These are phyloP conservation scores for Leucania comma DNA, from an alignment of 2,888 invertebrate genomes.

Conservation along the genomic window DNA sequence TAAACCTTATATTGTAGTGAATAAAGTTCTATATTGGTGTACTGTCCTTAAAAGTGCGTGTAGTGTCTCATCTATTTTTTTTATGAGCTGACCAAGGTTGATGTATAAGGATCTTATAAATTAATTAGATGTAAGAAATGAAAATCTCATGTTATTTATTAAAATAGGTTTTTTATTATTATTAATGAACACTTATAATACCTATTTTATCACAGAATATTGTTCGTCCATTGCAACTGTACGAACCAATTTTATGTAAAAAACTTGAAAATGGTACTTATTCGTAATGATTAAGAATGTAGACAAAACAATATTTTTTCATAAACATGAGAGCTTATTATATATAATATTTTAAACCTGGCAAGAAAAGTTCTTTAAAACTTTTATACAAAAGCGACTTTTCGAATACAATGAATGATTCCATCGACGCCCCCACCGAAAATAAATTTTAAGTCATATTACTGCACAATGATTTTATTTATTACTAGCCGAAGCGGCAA, in stretches of 20 bases:
- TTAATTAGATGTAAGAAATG: conserved; percentile 14
- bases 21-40: too few relatives aligned
- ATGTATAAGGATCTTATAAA: neutral
- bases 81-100: neutral
- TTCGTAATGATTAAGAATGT: conserved; percentile 13
- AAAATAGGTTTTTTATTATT: conserved; percentile 64
- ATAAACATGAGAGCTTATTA: conserved; percentile 17
- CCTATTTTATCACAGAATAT: conserved; percentile 73
- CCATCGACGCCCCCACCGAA: too few relatives aligned
- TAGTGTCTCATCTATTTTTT: too few relatives aligned
- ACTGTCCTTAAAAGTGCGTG: too few relatives aligned
- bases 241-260: conserved; percentile 44
- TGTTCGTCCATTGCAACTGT: conserved; percentile 48
- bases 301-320: conserved; percentile 17
- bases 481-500: too few relatives aligned
- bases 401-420: conserved; percentile 28
- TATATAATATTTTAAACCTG: neutral
- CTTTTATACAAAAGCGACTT: conserved; percentile 24
- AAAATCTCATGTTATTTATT: conserved; percentile 40
- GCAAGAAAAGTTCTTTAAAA: conserved; percentile 7
- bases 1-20: too few relatives aligned
- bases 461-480: too few relatives aligned
- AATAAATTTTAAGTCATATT: too few relatives aligned
- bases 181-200: conserved; percentile 62
- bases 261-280: conserved; percentile 42